Conservation (phyloP, 1,140 invertebrate genomes). For the Magallana angulata region DNA sequence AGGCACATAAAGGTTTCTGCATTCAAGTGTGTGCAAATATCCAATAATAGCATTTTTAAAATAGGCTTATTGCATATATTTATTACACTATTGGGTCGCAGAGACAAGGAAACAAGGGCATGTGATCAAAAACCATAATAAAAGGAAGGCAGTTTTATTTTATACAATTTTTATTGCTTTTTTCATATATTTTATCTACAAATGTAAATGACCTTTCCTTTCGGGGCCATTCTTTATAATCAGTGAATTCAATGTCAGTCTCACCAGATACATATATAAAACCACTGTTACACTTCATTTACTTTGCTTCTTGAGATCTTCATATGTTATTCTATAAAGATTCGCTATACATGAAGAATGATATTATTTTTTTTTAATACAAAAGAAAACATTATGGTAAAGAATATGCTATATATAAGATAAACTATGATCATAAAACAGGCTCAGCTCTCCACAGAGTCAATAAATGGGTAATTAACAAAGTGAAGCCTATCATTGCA, state of each 20-base stretch:
- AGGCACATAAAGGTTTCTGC: too few species aligned
- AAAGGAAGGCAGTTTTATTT: not conserved
- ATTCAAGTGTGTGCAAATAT: too few species aligned
- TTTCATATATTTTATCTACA: constrained; percentile 24
- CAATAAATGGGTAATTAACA: not conserved
- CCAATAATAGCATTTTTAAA: too few species aligned
- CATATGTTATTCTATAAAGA: constrained; percentile 23
- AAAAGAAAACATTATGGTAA: not conserved
- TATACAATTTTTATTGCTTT: constrained; percentile 32
- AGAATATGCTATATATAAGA: constrained; percentile 22
- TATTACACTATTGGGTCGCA: too few species aligned
- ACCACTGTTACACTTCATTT: constrained; percentile 32
- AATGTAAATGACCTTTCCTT: constrained; percentile 20
- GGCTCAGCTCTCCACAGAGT: not conserved
- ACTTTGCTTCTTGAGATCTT: constrained; percentile 30
- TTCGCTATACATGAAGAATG: constrained; percentile 10
- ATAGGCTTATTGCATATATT: too few species aligned
- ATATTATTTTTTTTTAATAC: not conserved
- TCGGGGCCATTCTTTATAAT: not conserved
- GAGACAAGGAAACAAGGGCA: too few species aligned
- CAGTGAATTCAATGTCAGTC: constrained; percentile 21
- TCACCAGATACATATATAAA: constrained; percentile 34
- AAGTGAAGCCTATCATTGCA: not conserved
- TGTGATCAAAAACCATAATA: too few species aligned
- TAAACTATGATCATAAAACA: not conserved